Conservation (phyloP, 1,140 invertebrate species). For the Drosophila kanapiae region DNA sequence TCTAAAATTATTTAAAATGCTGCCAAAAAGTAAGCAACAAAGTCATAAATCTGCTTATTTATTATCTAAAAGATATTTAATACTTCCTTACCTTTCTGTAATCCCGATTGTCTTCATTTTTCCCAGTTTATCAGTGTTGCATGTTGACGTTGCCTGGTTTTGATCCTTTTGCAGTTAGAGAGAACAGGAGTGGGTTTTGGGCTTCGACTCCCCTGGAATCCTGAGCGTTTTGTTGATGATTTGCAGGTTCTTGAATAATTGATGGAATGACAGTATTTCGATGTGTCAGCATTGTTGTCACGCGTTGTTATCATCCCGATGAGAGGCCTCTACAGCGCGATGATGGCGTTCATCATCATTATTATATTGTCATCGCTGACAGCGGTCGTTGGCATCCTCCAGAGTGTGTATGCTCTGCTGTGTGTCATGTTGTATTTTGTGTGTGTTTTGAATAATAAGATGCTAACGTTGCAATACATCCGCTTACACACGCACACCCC, state of each 20-base stretch:
- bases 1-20: background rate
- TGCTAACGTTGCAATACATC: slow-evolving; percentile 64
- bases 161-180: slow-evolving; percentile 27
- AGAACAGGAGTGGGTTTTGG: background rate
- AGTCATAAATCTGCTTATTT: no score
- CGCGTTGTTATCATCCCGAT: slow-evolving; percentile 65
- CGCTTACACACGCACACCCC: slow-evolving; percentile 17
- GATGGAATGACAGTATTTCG: slow-evolving; percentile 80
- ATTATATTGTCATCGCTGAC: slow-evolving; percentile 62
- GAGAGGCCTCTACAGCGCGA: slow-evolving; percentile 24
- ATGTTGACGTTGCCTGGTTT: slow-evolving; percentile 40
- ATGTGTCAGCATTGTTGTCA: slow-evolving; percentile 79
- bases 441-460: slow-evolving; percentile 71
- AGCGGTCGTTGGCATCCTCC: slow-evolving; percentile 32
- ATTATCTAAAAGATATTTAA: background rate
- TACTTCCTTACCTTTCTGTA: background rate
- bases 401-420: background rate
- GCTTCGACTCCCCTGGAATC: slow-evolving; percentile 48
- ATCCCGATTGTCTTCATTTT: background rate
- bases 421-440: slow-evolving; percentile 26
- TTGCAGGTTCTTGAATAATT: slow-evolving; percentile 74
- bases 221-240: slow-evolving; percentile 62
- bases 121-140: slow-evolving; percentile 9
- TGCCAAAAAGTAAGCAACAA: background rate
- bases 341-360: slow-evolving; percentile 16